phyloP scores from a whole-genome alignment of 2,797 vertebrate species.

The Erpetoichthys calabaricus region DNA sequence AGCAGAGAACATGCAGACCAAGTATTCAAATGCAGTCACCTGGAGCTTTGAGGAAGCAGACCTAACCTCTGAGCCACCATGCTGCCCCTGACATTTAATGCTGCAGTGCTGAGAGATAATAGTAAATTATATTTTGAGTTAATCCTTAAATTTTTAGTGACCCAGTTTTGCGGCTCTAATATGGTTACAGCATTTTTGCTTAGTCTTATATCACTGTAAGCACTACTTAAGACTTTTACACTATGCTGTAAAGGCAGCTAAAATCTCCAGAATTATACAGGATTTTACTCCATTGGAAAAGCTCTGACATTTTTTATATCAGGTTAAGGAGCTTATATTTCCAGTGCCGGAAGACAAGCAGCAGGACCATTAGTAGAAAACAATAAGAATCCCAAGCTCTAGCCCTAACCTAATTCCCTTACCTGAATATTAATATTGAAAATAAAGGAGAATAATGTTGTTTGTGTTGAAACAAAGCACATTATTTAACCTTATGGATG shows the following conservation, averaged over 20 bases:
- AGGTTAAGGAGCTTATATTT: conserved; percentile 46
- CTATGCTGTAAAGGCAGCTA: conserved; percentile 8
- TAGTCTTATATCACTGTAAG: conserved; percentile 1
- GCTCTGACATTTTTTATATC: conserved; percentile 31
- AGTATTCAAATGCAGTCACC: no score
- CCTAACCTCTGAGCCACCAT: no score
- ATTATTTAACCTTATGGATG: no score
- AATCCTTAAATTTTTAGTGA: conserved; percentile 21
- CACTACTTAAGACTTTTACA: not conserved
- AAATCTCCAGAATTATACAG: conserved; percentile 31
- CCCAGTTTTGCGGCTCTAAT: conserved; percentile 32
- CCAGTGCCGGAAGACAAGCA: conserved; percentile 29
- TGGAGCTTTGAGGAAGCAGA: no score
- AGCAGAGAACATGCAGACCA: no score
- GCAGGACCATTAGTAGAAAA: conserved; percentile 26
- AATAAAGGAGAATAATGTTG: conserved; percentile 26
- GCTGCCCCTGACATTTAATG: no score
- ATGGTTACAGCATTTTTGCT: conserved; percentile 9
- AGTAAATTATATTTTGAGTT: not conserved
- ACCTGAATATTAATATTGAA: conserved; percentile 46
- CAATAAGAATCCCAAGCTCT: conserved; percentile 25
- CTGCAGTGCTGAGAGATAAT: not conserved
- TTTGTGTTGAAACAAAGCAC: no score
- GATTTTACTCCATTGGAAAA: conserved; percentile 28
- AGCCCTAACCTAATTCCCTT: conserved; percentile 31